phyloP scores from a whole-genome alignment of 2,797 vertebrate genomes.

The Psittacula derbiana region DNA sequence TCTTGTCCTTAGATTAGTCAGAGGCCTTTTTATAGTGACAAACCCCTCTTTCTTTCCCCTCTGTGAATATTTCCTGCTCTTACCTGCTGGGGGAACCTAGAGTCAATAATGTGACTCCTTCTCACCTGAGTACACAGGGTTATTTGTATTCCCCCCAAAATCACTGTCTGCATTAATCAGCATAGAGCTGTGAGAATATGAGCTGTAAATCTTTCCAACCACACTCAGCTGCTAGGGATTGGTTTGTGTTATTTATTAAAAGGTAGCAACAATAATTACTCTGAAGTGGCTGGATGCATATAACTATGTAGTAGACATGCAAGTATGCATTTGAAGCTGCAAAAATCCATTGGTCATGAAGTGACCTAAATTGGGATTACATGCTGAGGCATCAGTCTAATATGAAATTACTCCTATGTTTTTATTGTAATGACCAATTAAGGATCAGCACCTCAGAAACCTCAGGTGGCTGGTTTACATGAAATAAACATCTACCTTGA shows the following conservation, averaged over 20 bases:
- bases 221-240: neutral
- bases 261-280: neutral
- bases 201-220: neutral
- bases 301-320: neutral
- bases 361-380: slow-evolving; percentile 26
- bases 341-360: neutral
- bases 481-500: neutral
- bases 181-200: neutral
- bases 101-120: neutral
- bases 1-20: neutral
- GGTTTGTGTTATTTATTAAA: slow-evolving; percentile 12
- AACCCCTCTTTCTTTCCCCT: neutral
- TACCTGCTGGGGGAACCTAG: neutral
- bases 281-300: neutral
- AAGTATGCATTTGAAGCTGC: neutral
- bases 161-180: neutral
- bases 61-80: neutral
- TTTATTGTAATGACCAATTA: slow-evolving; percentile 55
- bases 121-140: neutral
- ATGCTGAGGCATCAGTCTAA: slow-evolving; percentile 24
- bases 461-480: slow-evolving; percentile 6
- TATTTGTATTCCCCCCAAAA: neutral
- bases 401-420: slow-evolving; percentile 20
- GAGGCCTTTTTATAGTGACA: neutral
- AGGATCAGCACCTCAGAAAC: slow-evolving; percentile 44